phyloP scores from a whole-genome alignment of 2,113 vertebrate species.

The Dendrocopos noguchii region DNA sequence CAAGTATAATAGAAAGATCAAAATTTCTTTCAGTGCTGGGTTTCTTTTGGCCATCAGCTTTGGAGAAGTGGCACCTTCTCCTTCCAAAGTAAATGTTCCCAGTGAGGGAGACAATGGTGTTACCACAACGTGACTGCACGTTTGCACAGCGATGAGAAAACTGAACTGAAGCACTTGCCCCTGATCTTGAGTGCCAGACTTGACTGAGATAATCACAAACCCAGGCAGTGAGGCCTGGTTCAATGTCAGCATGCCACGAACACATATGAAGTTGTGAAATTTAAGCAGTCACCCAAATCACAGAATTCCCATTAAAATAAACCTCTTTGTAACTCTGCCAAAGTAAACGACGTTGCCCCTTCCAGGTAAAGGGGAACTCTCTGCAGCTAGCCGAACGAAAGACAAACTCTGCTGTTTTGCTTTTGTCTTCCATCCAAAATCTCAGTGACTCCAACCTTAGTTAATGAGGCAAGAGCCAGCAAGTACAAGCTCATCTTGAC shows the following conservation, averaged over 20 bases:
- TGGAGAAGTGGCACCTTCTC: neutral
- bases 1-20: neutral
- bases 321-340: neutral
- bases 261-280: neutral
- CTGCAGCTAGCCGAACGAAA: neutral
- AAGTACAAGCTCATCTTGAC: neutral
- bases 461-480: fast-evolving
- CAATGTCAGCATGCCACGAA: neutral
- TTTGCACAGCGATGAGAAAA: neutral
- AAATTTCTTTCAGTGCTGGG: neutral
- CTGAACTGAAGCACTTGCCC: neutral
- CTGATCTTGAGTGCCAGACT: neutral
- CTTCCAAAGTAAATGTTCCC: neutral
- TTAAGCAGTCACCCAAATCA: neutral
- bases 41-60: neutral
- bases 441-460: neutral
- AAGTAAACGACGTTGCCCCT: neutral
- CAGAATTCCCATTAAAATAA: neutral
- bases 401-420: neutral
- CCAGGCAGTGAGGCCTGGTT: neutral
- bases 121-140: neutral
- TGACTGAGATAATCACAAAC: neutral
- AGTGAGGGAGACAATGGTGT: neutral
- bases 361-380: neutral
- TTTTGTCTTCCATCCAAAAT: neutral